Evolutionary conservation across 2,113 vertebrate genomes (phyloP).

Genomic region (Peromyscus leucopus): DNA sequence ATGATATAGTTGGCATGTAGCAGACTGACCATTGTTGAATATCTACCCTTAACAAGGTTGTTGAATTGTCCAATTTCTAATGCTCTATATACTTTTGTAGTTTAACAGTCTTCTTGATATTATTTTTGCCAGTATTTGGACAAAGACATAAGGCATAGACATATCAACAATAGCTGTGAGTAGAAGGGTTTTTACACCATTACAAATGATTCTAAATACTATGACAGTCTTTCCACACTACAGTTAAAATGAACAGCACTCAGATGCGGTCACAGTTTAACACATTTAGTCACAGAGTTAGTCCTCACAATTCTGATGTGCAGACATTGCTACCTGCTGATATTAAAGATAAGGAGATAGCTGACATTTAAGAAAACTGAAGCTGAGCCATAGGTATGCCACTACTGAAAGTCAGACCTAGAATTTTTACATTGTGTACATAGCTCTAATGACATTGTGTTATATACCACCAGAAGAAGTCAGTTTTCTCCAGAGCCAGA

Average conservation of each 20-base stretch:
- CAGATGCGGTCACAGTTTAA: background rate
- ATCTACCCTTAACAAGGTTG: background rate
- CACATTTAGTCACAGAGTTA: background rate
- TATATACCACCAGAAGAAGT: no score
- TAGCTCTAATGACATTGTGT: background rate
- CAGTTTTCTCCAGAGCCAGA: background rate
- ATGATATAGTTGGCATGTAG: background rate
- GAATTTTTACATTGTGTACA: background rate
- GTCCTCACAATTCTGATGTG: background rate
- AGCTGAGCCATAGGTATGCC: background rate
- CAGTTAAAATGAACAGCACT: background rate
- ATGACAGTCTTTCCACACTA: background rate
- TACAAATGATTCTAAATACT: background rate
- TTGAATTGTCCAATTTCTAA: background rate
- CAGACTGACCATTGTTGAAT: background rate
- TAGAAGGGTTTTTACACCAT: background rate
- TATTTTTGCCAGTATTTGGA: background rate
- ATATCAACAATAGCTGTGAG: background rate
- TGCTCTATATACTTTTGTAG: background rate
- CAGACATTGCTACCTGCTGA: background rate
- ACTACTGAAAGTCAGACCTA: background rate
- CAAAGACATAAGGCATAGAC: background rate
- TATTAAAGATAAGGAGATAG: background rate
- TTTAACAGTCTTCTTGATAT: background rate
- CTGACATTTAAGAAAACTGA: background rate